Conservation (phyloP, 2,797 vertebrate genomes). For the Manis pentadactyla region DNA sequence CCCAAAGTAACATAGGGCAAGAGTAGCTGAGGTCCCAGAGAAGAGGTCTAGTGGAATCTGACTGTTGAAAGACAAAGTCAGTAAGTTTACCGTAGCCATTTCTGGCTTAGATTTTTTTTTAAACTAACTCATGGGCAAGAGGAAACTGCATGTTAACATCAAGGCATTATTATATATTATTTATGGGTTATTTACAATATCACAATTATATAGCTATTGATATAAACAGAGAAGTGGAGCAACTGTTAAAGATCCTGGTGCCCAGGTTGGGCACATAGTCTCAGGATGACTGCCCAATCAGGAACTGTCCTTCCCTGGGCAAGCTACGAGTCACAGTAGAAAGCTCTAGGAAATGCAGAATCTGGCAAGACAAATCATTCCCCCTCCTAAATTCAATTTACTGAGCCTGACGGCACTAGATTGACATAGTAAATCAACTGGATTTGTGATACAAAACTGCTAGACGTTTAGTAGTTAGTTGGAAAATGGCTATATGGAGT, state of each 20-base stretch:
- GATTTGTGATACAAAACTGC: not conserved
- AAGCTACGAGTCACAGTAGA: not conserved
- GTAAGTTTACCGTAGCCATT: not conserved
- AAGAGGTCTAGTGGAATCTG: not conserved
- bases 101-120: not conserved
- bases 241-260: not conserved
- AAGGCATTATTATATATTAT: not conserved
- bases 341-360: not conserved
- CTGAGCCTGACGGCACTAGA: not conserved
- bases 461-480: not conserved
- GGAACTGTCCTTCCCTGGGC: not conserved
- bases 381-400: not conserved
- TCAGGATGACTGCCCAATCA: not conserved
- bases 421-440: not conserved
- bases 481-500: not conserved
- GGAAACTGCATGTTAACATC: not conserved
- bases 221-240: not conserved
- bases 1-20: not conserved
- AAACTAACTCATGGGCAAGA: not conserved
- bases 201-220: not conserved
- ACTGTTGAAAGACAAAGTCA: not conserved
- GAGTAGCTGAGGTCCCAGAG: accelerated
- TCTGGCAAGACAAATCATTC: not conserved
- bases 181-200: not conserved
- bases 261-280: no score